Evolutionary conservation across 1,140 invertebrate species (phyloP), one percentile per base, ranked within the genome.

Genomic region (Armadillidium nasatum): DNA sequence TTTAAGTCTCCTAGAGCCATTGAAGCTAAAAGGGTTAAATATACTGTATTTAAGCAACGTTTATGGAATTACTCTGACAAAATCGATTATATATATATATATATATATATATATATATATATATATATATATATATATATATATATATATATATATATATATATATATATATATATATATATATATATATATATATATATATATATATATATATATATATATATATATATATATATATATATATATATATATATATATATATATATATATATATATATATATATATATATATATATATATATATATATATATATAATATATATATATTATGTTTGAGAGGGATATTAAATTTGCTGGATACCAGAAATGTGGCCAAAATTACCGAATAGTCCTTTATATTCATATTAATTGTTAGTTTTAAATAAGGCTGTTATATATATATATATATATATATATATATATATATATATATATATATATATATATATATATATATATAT

Each of bases 131-230:
- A 15, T 50, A 15, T 50, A 15, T 50, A 15, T 50, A 50, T 50
- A 50, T 50, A 50, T 50, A 50, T 50, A 50, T 9, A 50, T 50
- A 50, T 50, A 50, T 50, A 50, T 50, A 50, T 50, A 50, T 50
- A 50, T 50, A 50, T 50, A 50, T 50, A 50, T 50, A 50, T 50
- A 50, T 50, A 50, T 50, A 50, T 50, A 50, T 50, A 50, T 50
- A 50, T 50, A 50, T 50, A 50, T 50, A 50, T 50, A 50, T 50
- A 50, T 50, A 50, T 50, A 50, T 50, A 50, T 50, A 50, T 50
- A 50, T 50, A 50, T 50, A 50, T 50, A 50, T 50, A 50, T 50
- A 50, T 50, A 50, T 50, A 50, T 50, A 50, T 50, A 50, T 50
- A 50, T 50, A 50, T n/a, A 50, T 50, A 50, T 15, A 15, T 50